Evolutionary conservation across 2,113 vertebrate species (phyloP).

Genomic region (Pangasianodon hypophthalmus): DNA sequence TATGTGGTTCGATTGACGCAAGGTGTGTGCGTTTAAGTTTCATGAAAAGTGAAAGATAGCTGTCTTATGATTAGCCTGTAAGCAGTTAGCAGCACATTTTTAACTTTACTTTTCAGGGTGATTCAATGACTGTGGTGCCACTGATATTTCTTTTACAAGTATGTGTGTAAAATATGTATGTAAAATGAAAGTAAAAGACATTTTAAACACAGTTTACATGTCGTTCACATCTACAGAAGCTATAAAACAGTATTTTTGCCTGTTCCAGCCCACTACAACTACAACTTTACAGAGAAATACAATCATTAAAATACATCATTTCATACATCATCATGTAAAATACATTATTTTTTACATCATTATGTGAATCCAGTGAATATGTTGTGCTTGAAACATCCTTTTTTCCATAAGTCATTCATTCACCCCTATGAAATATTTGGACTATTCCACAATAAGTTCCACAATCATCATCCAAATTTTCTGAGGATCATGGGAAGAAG

Average conservation of each 20-base stretch:
- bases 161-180: neutral
- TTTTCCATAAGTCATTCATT: neutral
- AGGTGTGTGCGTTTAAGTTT: constrained; percentile 7
- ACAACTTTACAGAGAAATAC: neutral
- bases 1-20: constrained; percentile 21
- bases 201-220: neutral
- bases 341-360: neutral
- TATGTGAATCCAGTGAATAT: neutral
- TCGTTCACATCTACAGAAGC: neutral
- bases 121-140: neutral
- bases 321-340: too few species aligned
- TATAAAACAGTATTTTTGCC: too few species aligned
- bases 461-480: neutral
- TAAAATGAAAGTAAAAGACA: neutral
- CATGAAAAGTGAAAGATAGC: neutral
- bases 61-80: neutral
- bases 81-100: neutral
- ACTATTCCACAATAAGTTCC: neutral
- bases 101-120: neutral
- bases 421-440: neutral
- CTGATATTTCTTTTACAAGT: neutral
- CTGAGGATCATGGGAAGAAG: neutral
- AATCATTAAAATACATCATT: neutral
- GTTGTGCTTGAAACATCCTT: neutral
- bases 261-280: neutral